Evolutionary conservation across 2,113 vertebrate species (phyloP).

Genomic region (Tympanuchus pallidicinctus): DNA sequence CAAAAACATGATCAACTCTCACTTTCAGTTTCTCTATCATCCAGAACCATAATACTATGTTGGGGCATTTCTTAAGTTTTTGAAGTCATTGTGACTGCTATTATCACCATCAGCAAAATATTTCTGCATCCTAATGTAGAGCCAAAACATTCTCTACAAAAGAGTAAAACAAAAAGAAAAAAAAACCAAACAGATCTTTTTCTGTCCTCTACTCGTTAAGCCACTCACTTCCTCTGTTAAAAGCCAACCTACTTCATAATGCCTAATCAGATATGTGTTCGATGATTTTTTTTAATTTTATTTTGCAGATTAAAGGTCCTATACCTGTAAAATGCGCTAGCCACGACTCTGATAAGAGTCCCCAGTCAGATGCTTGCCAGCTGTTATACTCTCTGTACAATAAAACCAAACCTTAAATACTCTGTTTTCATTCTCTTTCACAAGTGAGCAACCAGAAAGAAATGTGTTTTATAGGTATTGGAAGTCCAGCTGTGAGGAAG

Average conservation of each 20-base stretch:
- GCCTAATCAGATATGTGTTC: not conserved
- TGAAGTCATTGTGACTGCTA: not conserved
- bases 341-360: not conserved
- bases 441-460: not conserved
- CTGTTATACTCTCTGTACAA: not conserved
- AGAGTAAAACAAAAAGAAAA: not conserved
- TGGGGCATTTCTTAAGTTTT: not conserved
- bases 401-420: not conserved
- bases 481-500: not conserved
- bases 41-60: not conserved
- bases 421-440: conserved; percentile 15
- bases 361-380: conserved; percentile 34
- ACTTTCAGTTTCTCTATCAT: not conserved
- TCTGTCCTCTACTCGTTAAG: not conserved
- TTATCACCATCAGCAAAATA: not conserved
- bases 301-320: not conserved
- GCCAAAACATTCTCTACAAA: not conserved
- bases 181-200: not conserved
- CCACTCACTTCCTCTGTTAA: not conserved
- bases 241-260: not conserved
- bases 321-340: conserved; percentile 32
- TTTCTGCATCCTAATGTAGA: not conserved
- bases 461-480: conserved; percentile 1
- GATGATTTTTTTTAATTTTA: not conserved
- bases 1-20: not conserved